A percentile compares a stretch with the other conserved stretches of the same genome.
Evolutionary conservation across 2,797 vertebrate genomes (phyloP).

Genomic region (Coregonus sp.): DNA sequence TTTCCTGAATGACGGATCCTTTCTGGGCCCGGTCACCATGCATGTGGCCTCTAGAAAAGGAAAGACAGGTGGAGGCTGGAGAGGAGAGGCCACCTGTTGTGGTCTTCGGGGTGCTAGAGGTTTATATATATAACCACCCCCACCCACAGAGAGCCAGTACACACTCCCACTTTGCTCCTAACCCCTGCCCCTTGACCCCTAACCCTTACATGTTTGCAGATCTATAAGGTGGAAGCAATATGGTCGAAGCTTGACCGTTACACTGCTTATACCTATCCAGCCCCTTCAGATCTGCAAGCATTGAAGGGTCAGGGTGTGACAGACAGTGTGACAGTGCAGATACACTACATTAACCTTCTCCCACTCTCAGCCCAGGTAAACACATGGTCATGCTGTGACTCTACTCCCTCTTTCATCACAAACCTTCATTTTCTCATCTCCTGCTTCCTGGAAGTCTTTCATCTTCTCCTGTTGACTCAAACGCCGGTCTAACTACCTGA

Average conservation of each 20-base stretch:
- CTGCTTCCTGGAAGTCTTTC: not conserved
- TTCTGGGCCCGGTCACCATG: conserved; percentile 70
- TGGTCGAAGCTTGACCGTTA: not conserved
- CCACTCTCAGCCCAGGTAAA: not conserved
- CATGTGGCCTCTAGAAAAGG: conserved; percentile 67
- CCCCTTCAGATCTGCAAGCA: not conserved
- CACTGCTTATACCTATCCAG: not conserved
- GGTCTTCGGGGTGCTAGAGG: conserved; percentile 45
- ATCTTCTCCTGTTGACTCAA: not conserved
- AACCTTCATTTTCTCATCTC: not conserved
- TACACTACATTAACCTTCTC: not conserved
- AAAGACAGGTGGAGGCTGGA: conserved; percentile 76
- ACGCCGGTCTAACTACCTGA: too few species aligned
- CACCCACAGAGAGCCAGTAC: not conserved
- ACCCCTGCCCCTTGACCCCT: not conserved
- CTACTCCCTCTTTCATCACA: not conserved
- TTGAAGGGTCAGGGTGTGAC: not conserved
- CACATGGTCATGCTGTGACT: not conserved
- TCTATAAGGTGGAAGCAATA: not conserved
- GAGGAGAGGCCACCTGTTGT: conserved; percentile 64
- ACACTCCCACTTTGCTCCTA: not conserved
- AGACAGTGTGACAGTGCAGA: not conserved
- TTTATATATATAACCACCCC: conserved; percentile 62
- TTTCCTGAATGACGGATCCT: conserved; percentile 81
- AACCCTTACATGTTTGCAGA: not conserved